phyloP scores from a whole-genome alignment of 1,140 invertebrate genomes.

The Marisa cornuarietis region DNA sequence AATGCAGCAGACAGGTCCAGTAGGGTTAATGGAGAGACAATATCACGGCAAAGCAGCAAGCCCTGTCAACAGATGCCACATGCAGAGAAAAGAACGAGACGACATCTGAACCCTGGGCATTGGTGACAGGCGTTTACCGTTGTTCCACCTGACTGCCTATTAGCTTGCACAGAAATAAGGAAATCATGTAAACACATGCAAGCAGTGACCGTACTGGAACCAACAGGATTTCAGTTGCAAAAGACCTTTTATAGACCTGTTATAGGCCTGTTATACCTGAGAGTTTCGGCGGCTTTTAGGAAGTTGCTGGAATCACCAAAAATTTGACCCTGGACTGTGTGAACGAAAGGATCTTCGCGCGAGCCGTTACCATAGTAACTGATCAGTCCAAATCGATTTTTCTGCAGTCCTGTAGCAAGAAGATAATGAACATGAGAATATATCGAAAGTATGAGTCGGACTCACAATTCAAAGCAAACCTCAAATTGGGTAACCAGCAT shows the following conservation, averaged over 20 bases:
- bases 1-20: no score
- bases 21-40: no score
- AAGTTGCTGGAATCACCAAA: conserved; percentile 61
- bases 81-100: no score
- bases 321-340: conserved; percentile 67
- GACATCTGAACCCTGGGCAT: no score
- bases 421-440: not conserved
- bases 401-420: conserved; percentile 46
- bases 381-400: conserved; percentile 79
- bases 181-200: conserved; percentile 1
- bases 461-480: not conserved
- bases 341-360: conserved; percentile 74
- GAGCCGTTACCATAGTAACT: conserved; percentile 80
- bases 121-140: not conserved
- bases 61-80: no score
- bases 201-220: not conserved
- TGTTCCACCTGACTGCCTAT: not conserved
- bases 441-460: not conserved
- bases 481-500: no score
- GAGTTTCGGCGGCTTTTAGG: conserved; percentile 52
- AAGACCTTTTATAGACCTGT: not conserved
- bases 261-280: conserved; percentile 34
- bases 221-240: not conserved
- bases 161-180: not conserved
- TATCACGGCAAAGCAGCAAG: no score